Evolutionary conservation across 2,888 invertebrate species (phyloP), one percentile per base, ranked within the genome.

Genomic region (Hoplodrina ambigua): DNA sequence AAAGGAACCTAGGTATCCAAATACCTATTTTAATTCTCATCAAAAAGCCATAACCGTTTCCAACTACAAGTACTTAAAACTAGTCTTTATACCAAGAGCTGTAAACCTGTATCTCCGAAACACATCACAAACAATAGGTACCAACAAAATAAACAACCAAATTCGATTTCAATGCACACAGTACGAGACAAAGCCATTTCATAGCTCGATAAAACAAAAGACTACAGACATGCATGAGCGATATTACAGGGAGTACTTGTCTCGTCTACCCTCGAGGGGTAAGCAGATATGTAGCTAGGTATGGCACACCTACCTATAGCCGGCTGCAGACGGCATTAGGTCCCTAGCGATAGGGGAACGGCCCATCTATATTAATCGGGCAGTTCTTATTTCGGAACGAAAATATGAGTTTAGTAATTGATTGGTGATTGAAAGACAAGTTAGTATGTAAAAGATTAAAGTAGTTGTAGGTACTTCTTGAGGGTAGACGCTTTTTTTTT

Each of bases 181-280:
- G 15, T 57, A 54, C 7, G 41, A 46, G 41, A 41, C 78, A n/a
- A 72, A 72, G 61, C 56, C 50, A 72, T 41, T 69, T 19, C 49
- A 53, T 57, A 66, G 58, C 61, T 73, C 60, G 49, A 74, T 74
- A 79, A 79, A 79, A 67, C 62, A 64, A 68, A 63, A 61, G 30
- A 58, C 58, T 68, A 60, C 19, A 53, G 44, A 64, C 50, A 69
- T 58, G 60, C 50, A 69, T 58, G 60, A 69, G 60, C 64, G 76
- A 68, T 69, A 58, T 64, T 64, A 59, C 58, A 44, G 37, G 8
- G 60, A 71, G 75, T 75, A 61, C 60, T 64, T 59, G 80, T 75
- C 76, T 75, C 68, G 80, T n/a, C 75, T 52, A 60, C 59, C 60
- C 75, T 46, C 58, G n/a, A 41, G 58, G 64, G 79, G 60, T 75